phyloP scores from a whole-genome alignment of 2,888 invertebrate genomes.

The Plebejus argus region DNA sequence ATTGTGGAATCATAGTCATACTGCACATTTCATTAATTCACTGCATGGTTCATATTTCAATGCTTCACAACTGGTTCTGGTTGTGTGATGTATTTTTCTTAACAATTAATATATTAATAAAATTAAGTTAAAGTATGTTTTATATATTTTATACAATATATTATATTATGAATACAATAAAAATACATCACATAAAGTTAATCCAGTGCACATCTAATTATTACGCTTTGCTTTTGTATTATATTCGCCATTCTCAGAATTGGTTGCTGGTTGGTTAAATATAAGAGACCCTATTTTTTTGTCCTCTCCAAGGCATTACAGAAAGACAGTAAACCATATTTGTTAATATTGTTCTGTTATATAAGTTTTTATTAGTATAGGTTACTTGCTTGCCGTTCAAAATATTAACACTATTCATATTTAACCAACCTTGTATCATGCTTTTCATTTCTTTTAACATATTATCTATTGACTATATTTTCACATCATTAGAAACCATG shows the following conservation, averaged over 20 bases:
- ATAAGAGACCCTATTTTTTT: neutral
- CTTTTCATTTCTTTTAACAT: neutral
- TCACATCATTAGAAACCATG: neutral
- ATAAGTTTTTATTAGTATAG: neutral
- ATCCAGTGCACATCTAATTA: neutral
- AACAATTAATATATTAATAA: too few relatives aligned
- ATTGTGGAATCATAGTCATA: neutral
- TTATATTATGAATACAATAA: neutral
- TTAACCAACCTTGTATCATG: neutral
- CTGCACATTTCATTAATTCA: constrained; percentile 10
- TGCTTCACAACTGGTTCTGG: neutral
- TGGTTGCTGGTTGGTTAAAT: constrained; percentile 26
- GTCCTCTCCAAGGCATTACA: too few relatives aligned
- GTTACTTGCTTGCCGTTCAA: neutral
- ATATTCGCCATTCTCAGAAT: neutral
- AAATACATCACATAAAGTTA: neutral
- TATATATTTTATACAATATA: too few relatives aligned
- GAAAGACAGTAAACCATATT: too few relatives aligned
- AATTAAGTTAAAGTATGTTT: too few relatives aligned
- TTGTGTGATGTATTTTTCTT: neutral
- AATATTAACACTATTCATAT: neutral
- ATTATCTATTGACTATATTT: neutral
- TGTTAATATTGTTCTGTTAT: neutral
- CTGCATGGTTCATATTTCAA: neutral
- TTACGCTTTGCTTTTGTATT: neutral